These are phyloP conservation scores for Catocala nupta DNA, from an alignment of 2,888 invertebrate species.

Conservation along the genomic window DNA sequence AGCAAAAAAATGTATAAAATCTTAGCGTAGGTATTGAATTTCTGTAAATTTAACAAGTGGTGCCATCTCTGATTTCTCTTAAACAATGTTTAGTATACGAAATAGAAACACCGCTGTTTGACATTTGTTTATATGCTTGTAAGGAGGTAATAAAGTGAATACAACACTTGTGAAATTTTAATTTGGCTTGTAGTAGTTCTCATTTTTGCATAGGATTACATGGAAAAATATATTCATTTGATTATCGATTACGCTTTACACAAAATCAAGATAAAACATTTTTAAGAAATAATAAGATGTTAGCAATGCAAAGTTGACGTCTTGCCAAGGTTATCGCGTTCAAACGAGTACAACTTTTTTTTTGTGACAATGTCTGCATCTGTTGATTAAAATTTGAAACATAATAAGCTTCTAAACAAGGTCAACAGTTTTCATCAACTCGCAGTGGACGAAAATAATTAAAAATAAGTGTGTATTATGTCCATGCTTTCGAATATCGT, in stretches of 20 bases:
- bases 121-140: constrained; percentile 63
- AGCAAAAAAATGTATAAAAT: constrained; percentile 60
- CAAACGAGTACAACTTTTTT: constrained; percentile 71
- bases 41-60: constrained; percentile 65
- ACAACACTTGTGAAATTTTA: background rate
- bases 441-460: constrained; percentile 83
- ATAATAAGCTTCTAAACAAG: constrained; percentile 87
- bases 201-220: background rate
- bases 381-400: constrained; percentile 88
- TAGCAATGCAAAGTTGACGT: constrained; percentile 47
- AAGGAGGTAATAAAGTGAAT: constrained; percentile 51
- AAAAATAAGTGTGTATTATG: constrained; percentile 78
- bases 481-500: constrained; percentile 71
- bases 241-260: background rate
- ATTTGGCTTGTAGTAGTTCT: background rate
- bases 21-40: constrained; percentile 69
- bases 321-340: constrained; percentile 66
- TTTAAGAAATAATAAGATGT: constrained; percentile 7
- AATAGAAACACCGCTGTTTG: constrained; percentile 50
- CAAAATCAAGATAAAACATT: background rate
- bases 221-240: background rate
- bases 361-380: constrained; percentile 87
- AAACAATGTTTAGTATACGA: constrained; percentile 32
- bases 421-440: constrained; percentile 87
- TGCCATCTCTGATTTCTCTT: constrained; percentile 71